A percentile compares a stretch with the other conserved stretches of the same genome.
These are phyloP conservation scores for Pogonomyrmex barbatus DNA, from an alignment of 1,140 invertebrate species.

Conservation along the genomic window DNA sequence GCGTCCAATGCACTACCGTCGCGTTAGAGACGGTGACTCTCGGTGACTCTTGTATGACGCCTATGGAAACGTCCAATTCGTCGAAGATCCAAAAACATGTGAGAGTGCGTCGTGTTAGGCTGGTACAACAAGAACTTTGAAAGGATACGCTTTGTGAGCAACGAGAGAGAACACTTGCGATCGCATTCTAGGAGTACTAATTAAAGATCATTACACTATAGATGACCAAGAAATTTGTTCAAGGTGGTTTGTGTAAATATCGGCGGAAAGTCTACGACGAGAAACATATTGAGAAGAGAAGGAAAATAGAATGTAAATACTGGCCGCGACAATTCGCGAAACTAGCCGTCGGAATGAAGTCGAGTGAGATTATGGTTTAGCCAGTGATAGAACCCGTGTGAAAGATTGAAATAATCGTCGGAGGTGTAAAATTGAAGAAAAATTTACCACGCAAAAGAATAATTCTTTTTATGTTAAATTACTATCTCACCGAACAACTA, in stretches of 20 bases:
- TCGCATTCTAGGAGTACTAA: not conserved
- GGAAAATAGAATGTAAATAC: not conserved
- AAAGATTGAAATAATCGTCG: not conserved
- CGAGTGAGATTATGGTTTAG: slow-evolving; percentile 26
- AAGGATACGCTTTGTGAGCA: not conserved
- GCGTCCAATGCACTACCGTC: not conserved
- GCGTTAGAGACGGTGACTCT: not conserved
- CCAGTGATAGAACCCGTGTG: not conserved
- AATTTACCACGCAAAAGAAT: not conserved
- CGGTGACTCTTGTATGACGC: slow-evolving; percentile 1
- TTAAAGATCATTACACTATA: not conserved
- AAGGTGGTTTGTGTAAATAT: slow-evolving; percentile 12
- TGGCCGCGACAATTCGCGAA: not conserved
- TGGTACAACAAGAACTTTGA: not conserved
- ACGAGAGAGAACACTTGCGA: not conserved
- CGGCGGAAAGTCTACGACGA: not conserved
- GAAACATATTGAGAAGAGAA: not conserved
- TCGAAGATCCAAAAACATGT: slow-evolving; percentile 16
- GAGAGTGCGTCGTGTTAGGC: slow-evolving; percentile 39
- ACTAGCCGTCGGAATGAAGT: slow-evolving; percentile 42
- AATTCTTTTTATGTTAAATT: not conserved
- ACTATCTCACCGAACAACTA: not conserved
- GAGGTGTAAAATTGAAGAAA: slow-evolving; percentile 8
- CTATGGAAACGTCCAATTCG: not conserved
- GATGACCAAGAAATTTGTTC: not conserved